Conservation (phyloP, 2,888 invertebrate species). For the Agonopterix alstromeriana region DNA sequence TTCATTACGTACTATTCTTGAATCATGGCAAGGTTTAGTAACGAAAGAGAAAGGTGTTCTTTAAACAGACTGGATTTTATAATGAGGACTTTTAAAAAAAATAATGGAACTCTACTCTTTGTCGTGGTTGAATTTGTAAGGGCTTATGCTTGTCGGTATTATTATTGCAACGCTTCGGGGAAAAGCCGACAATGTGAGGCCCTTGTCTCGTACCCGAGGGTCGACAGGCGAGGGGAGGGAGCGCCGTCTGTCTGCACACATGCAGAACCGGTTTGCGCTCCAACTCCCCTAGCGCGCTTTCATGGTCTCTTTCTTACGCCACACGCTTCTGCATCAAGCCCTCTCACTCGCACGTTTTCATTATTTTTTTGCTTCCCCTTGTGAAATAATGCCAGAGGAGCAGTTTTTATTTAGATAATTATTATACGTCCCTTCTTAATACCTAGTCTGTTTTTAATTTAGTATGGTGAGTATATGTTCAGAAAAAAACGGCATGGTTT, state of each 20-base stretch:
- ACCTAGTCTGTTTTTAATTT: no score
- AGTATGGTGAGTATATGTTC: no score
- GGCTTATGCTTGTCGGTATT: constrained; percentile 32
- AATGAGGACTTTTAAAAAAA: no score
- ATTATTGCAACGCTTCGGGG: constrained; percentile 64
- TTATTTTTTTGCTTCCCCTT: constrained; percentile 71
- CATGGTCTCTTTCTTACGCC: constrained; percentile 54
- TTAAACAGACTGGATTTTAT: no score
- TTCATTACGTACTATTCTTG: no score
- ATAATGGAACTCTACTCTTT: not conserved
- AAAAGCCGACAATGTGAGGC: constrained; percentile 65
- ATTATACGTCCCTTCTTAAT: not conserved
- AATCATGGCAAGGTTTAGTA: no score
- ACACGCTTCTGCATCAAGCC: constrained; percentile 58
- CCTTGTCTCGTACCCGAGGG: constrained; percentile 60
- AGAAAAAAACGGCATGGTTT: no score
- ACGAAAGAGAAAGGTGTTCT: no score
- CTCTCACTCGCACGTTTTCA: constrained; percentile 65
- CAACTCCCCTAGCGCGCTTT: constrained; percentile 63
- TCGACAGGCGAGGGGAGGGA: constrained; percentile 66
- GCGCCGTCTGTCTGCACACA: constrained; percentile 63
- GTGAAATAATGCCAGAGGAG: constrained; percentile 65
- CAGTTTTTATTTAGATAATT: constrained; percentile 30
- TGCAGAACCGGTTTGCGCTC: constrained; percentile 72
- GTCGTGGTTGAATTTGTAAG: constrained; percentile 9